Conservation (phyloP, 2,113 vertebrate species). For the Leptodactylus fuscus region DNA sequence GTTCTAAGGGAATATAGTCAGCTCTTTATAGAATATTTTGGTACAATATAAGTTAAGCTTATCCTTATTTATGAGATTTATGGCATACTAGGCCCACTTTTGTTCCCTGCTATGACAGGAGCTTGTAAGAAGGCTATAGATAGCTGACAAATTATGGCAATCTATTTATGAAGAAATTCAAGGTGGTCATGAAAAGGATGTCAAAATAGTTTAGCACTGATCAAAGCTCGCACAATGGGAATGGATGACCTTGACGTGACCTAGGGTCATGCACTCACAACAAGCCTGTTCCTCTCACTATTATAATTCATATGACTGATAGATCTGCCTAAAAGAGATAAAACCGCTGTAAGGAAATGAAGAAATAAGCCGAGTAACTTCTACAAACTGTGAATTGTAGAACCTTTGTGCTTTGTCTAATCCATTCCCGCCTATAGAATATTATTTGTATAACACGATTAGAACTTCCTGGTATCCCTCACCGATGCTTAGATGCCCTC, state of each 20-base stretch:
- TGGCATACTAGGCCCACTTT: neutral
- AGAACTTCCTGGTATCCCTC: neutral
- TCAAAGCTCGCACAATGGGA: conserved; percentile 36
- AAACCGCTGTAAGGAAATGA: neutral
- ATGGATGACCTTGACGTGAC: conserved; percentile 14
- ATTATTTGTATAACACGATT: too few species aligned
- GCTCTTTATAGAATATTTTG: neutral
- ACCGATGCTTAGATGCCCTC: neutral
- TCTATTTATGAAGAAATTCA: conserved; percentile 45
- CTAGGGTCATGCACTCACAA: conserved; percentile 35
- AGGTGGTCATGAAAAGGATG: conserved; percentile 32
- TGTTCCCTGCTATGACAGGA: neutral
- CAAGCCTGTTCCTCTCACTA: conserved; percentile 10
- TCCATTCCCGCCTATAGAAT: too few species aligned
- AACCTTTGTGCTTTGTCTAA: too few species aligned
- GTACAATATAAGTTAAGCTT: neutral
- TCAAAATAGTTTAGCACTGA: conserved; percentile 29
- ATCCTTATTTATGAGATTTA: neutral
- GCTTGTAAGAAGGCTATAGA: conserved; percentile 23
- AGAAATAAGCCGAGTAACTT: neutral
- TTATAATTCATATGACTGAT: conserved; percentile 21
- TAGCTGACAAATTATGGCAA: conserved; percentile 36
- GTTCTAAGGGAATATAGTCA: too few species aligned
- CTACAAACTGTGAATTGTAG: too few species aligned
- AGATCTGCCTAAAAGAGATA: neutral